Percentiles rank a stretch among this genome's conserved stretches.
Conservation (phyloP, 2,113 vertebrate genomes). For the Phylloscopus trochilus region DNA sequence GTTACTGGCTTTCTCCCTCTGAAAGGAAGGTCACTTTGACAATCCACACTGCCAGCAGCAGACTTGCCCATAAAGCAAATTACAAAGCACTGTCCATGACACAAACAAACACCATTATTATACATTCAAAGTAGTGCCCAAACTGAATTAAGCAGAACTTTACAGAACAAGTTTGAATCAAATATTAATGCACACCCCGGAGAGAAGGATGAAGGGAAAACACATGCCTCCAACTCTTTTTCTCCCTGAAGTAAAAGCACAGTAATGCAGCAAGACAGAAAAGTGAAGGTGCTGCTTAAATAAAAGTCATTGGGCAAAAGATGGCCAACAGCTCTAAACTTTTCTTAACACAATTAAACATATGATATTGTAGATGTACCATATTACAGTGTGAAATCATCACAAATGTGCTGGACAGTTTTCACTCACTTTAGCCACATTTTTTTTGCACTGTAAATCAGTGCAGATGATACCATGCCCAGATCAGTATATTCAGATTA, state of each 20-base stretch:
- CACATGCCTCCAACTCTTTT: not conserved
- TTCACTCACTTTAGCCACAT: conserved; percentile 27
- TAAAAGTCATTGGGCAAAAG: not conserved
- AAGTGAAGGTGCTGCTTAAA: not conserved
- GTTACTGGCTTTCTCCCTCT: not conserved
- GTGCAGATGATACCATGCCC: not conserved
- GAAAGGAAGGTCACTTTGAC: conserved; percentile 8
- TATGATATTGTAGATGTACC: not conserved
- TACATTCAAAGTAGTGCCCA: conserved; percentile 13
- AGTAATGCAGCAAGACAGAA: not conserved
- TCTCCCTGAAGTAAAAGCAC: not conserved
- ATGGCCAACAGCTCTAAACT: not conserved
- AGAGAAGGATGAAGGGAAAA: not conserved
- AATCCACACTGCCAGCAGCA: not conserved
- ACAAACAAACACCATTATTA: conserved; percentile 7
- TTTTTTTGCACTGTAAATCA: conserved; percentile 50
- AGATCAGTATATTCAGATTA: conserved; percentile 14
- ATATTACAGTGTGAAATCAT: conserved; percentile 20
- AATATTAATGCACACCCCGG: not conserved
- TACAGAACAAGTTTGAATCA: conserved; percentile 24
- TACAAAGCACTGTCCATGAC: not conserved
- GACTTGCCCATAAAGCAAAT: conserved; percentile 44
- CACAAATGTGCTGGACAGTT: conserved; percentile 12
- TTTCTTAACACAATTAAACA: not conserved
- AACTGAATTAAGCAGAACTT: conserved; percentile 39